Percentiles rank a stretch among this genome's conserved stretches.
Evolutionary conservation across 35 echinoderm and acorn worm genomes (phyloP).

Genomic region (Patiria miniata): DNA sequence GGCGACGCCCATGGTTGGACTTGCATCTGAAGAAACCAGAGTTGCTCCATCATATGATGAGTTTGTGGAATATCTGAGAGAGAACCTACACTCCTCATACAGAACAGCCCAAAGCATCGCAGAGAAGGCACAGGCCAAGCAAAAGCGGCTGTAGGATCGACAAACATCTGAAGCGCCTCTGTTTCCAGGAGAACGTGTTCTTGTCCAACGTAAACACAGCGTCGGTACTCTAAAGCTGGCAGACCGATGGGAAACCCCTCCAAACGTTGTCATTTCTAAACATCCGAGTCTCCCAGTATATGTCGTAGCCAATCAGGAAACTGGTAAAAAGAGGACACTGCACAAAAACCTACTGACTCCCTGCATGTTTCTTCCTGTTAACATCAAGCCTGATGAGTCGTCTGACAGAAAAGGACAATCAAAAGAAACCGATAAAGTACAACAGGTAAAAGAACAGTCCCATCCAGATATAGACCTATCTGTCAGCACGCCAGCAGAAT

Average conservation of each 20-base stretch:
- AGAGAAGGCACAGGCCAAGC: neutral
- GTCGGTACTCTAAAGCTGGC: neutral
- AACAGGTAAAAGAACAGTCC: too few species aligned
- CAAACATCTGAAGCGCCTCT: neutral
- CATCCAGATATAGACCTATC: too few species aligned
- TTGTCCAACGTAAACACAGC: neutral
- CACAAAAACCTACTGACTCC: too few species aligned
- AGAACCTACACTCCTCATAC: neutral
- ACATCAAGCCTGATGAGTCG: too few species aligned
- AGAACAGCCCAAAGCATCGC: neutral
- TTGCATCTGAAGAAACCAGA: too few species aligned
- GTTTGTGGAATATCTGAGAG: neutral
- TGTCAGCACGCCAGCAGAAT: too few species aligned
- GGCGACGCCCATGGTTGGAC: too few species aligned
- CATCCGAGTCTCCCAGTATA: neutral
- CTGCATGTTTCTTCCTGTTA: too few species aligned
- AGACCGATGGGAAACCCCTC: neutral
- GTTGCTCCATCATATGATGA: neutral
- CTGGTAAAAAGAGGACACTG: neutral
- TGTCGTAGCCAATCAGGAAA: neutral
- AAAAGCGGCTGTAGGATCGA: neutral
- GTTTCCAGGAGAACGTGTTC: neutral
- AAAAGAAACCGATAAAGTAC: too few species aligned
- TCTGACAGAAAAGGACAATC: too few species aligned
- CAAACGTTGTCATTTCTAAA: neutral